Conservation (phyloP, 2,113 vertebrate genomes). For the Varanus salvator region DNA sequence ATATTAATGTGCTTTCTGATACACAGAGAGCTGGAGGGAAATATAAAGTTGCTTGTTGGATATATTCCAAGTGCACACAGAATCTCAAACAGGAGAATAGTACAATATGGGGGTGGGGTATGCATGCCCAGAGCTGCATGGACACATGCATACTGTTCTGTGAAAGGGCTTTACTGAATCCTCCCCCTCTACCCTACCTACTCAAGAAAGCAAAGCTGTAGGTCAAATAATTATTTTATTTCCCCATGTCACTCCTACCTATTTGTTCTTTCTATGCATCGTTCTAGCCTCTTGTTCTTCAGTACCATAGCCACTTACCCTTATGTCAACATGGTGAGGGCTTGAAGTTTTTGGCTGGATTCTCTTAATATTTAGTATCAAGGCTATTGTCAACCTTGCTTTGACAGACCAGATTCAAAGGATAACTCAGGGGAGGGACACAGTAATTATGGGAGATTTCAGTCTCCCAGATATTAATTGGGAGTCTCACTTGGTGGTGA, state of each 20-base stretch:
- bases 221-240: not conserved
- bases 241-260: not conserved
- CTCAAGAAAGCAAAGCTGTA: not conserved
- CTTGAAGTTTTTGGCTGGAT: not conserved
- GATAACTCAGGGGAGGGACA: too few relatives aligned
- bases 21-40: not conserved
- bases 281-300: not conserved
- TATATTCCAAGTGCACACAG: not conserved
- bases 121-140: not conserved
- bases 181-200: not conserved
- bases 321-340: not conserved
- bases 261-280: not conserved
- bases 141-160: not conserved
- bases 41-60: not conserved
- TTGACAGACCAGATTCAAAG: too few relatives aligned
- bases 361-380: not conserved
- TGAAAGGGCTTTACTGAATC: not conserved
- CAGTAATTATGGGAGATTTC: too few relatives aligned
- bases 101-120: not conserved
- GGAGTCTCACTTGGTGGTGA: too few relatives aligned
- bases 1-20: not conserved
- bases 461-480: too few relatives aligned
- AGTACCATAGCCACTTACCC: not conserved
- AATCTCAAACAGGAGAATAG: not conserved
- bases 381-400: not conserved